These are phyloP conservation scores for Lepidocolaptes lacrymiger DNA, from an alignment of 2,797 vertebrate genomes.

Conservation along the genomic window DNA sequence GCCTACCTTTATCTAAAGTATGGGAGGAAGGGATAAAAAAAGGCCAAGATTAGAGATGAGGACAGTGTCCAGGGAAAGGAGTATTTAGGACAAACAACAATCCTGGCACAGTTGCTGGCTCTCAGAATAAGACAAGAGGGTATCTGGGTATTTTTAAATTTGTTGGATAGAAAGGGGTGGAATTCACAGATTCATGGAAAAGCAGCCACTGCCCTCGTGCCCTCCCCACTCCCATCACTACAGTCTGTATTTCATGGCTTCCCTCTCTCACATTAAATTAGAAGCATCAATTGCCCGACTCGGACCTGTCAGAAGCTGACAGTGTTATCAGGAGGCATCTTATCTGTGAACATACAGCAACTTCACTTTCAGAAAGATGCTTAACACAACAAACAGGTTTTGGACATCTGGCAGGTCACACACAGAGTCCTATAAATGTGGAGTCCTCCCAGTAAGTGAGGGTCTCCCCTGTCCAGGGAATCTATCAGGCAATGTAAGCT, in stretches of 20 bases:
- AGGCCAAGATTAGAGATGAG: not conserved
- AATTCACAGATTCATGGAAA: not conserved
- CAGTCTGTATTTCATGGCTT: not conserved
- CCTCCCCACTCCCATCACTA: not conserved
- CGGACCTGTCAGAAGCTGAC: not conserved
- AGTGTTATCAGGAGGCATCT: not conserved
- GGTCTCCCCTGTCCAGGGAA: not conserved
- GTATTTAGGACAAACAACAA: not conserved
- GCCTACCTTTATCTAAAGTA: constrained; percentile 6
- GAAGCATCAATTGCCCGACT: not conserved
- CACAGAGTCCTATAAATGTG: not conserved
- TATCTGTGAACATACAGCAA: not conserved
- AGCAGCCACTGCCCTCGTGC: not conserved
- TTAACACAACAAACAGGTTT: not conserved
- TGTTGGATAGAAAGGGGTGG: not conserved
- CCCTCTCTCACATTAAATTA: not conserved
- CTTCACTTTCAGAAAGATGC: not conserved
- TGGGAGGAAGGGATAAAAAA: not conserved
- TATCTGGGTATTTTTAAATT: not conserved
- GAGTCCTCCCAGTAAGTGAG: not conserved
- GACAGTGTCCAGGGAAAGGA: not conserved
- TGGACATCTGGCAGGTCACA: not conserved
- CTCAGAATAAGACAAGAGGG: not conserved
- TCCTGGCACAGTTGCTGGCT: not conserved
- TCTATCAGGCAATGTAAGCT: not conserved